Percentiles rank a stretch among this genome's conserved stretches.
Conservation (phyloP, 1,140 invertebrate genomes). For the Procambarus clarkii region DNA sequence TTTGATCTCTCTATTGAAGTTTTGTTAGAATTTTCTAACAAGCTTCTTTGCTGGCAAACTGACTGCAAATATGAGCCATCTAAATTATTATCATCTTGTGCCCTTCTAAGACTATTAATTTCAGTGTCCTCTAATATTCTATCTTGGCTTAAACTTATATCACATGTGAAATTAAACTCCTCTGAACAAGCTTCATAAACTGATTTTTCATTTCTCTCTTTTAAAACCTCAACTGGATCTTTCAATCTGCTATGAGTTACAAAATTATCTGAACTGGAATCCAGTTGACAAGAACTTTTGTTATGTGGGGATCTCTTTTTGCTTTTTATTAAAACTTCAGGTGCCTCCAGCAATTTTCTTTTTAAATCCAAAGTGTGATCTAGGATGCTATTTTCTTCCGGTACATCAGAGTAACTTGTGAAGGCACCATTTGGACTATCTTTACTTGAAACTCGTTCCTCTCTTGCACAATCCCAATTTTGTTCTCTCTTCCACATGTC, state of each 20-base stretch:
- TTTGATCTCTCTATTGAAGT: neutral
- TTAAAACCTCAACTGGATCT: too few relatives aligned
- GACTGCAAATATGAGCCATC: slow-evolving; percentile 36
- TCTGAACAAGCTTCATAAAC: slow-evolving; percentile 61
- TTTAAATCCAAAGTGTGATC: neutral
- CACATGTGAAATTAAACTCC: slow-evolving; percentile 54
- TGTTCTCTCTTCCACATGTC: neutral
- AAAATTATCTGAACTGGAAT: neutral
- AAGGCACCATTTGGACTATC: neutral
- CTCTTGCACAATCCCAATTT: neutral
- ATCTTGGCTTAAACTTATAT: neutral
- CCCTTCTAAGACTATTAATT: neutral
- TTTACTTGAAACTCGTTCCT: neutral
- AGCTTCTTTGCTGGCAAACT: neutral
- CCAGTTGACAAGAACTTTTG: neutral
- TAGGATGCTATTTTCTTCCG: neutral
- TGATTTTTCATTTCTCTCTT: neutral
- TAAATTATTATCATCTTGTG: neutral
- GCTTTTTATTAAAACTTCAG: neutral
- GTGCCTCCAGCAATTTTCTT: neutral
- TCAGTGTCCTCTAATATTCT: neutral
- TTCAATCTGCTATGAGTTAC: neutral
- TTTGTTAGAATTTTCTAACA: neutral
- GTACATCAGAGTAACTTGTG: neutral
- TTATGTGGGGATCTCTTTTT: neutral